Conservation (phyloP, 2,888 invertebrate genomes). For the Autographa gamma region DNA sequence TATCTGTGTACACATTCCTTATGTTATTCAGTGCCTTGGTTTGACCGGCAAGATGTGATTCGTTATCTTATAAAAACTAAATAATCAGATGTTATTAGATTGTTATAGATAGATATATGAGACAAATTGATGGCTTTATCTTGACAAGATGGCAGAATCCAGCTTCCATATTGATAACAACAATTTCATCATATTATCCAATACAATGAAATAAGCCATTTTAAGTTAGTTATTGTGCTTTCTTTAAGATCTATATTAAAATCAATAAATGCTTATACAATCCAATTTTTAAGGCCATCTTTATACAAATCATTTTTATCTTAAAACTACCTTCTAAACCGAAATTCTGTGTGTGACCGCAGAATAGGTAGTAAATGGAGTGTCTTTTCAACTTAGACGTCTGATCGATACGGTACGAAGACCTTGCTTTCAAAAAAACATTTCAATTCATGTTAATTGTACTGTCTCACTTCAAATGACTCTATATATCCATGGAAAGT, state of each 20-base stretch:
- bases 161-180: background rate
- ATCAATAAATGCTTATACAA: slow-evolving; percentile 25
- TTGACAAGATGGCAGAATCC: background rate
- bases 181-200: background rate
- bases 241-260: background rate
- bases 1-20: slow-evolving; percentile 27
- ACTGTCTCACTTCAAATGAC: too few relatives aligned
- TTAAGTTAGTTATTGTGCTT: background rate
- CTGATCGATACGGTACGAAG: too few relatives aligned
- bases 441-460: too few relatives aligned
- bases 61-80: slow-evolving; percentile 8
- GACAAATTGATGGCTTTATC: background rate
- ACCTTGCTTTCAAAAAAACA: too few relatives aligned
- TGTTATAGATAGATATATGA: background rate
- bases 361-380: slow-evolving; percentile 28
- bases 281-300: slow-evolving; percentile 12
- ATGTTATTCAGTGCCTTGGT: slow-evolving; percentile 22
- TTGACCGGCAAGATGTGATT: slow-evolving; percentile 5
- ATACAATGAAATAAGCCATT: background rate
- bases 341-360: slow-evolving; percentile 1
- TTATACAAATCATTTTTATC: slow-evolving; percentile 19
- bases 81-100: background rate
- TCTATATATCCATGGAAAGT: too few relatives aligned
- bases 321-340: slow-evolving; percentile 12
- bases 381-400: background rate